Percentiles rank a stretch among this genome's conserved stretches.
Evolutionary conservation across 2,797 vertebrate genomes (phyloP).

Genomic region (Ibycter americanus): DNA sequence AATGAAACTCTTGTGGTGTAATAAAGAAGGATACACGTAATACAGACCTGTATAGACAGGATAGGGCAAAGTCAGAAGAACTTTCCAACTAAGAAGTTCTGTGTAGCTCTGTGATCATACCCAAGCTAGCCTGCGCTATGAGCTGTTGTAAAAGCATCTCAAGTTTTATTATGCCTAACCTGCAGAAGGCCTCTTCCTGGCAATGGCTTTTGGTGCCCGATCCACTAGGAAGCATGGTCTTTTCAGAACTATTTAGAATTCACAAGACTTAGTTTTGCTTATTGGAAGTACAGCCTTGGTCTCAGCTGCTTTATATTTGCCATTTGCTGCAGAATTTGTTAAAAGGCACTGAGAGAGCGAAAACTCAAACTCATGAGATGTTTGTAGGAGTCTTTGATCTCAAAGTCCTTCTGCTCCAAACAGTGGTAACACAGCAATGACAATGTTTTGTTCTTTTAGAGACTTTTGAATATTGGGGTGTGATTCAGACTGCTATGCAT

Average conservation of each 20-base stretch:
- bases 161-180: neutral
- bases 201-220: neutral
- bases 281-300: neutral
- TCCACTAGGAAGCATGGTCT: conserved; percentile 5
- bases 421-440: neutral
- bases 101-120: neutral
- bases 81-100: neutral
- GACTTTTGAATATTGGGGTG: neutral
- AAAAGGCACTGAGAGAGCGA: neutral
- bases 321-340: conserved; percentile 26
- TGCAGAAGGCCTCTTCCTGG: conserved; percentile 45
- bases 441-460: neutral
- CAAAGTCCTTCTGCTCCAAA: neutral
- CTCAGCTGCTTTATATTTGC: conserved; percentile 51
- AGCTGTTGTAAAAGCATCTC: neutral
- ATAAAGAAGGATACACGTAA: neutral
- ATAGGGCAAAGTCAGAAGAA: neutral
- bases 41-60: neutral
- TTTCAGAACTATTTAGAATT: conserved; percentile 45
- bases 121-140: neutral
- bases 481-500: neutral
- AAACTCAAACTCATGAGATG: neutral
- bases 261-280: conserved; percentile 26
- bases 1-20: neutral
- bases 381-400: neutral